Evolutionary conservation across 2,888 invertebrate species (phyloP).

Genomic region (Acheta domesticus): DNA sequence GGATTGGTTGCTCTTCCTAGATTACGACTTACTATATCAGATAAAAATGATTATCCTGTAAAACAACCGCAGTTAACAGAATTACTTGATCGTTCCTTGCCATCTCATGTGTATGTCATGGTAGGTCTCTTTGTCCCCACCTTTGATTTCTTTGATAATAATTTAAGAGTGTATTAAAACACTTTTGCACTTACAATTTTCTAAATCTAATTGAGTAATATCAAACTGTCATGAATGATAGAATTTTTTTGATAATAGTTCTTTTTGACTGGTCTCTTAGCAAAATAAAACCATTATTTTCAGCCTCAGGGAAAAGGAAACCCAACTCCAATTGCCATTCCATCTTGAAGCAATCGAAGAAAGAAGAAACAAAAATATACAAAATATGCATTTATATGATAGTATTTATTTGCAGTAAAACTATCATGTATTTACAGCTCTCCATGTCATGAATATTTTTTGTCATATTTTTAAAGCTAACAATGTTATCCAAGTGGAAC

Average conservation of each 20-base stretch:
- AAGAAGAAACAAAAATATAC: neutral
- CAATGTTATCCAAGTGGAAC: neutral
- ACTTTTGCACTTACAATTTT: no score
- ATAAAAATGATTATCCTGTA: constrained; percentile 42
- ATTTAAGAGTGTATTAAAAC: no score
- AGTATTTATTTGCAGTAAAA: neutral
- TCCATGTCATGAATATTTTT: no score
- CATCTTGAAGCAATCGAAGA: neutral
- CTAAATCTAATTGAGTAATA: no score
- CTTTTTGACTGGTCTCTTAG: no score
- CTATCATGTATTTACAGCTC: no score
- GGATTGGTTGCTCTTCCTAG: constrained; percentile 69
- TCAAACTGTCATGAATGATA: no score
- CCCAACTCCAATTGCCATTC: constrained; percentile 32
- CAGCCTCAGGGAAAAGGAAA: constrained; percentile 44
- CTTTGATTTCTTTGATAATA: no score
- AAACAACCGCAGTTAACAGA: constrained; percentile 51
- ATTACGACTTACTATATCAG: constrained; percentile 50
- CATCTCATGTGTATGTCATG: constrained; percentile 65
- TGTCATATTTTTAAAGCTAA: no score
- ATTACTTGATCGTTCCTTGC: constrained; percentile 58
- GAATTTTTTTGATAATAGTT: no score
- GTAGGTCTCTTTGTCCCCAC: constrained; percentile 45
- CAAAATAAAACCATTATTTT: constrained; percentile 33
- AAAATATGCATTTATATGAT: neutral